Evolutionary conservation across 2,888 invertebrate species (phyloP).

Genomic region (Eupithecia pulchellata): DNA sequence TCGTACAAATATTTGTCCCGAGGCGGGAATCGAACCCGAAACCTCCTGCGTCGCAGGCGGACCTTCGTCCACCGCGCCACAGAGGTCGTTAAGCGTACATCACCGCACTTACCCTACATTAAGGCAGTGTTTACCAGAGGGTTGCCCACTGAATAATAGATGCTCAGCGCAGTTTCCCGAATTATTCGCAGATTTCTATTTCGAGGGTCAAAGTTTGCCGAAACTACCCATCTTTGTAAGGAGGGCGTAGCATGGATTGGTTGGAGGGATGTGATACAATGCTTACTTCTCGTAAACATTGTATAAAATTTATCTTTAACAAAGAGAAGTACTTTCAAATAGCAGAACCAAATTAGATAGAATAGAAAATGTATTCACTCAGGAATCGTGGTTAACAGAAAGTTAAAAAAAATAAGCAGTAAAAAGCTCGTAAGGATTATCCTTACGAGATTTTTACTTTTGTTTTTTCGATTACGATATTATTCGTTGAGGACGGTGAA

Average conservation of each 20-base stretch:
- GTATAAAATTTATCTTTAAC: neutral
- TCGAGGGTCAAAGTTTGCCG: slow-evolving; percentile 39
- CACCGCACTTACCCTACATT: neutral
- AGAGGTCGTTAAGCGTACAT: slow-evolving; percentile 2
- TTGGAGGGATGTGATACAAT: neutral
- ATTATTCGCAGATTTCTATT: slow-evolving; percentile 52
- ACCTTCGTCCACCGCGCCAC: too few species aligned
- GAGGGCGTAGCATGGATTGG: slow-evolving; percentile 26
- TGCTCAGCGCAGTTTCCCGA: slow-evolving; percentile 48
- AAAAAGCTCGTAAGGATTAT: neutral
- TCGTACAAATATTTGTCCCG: too few species aligned
- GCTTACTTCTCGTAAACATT: neutral
- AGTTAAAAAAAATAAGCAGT: neutral
- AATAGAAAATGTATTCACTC: neutral
- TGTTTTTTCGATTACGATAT: too few species aligned
- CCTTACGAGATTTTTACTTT: too few species aligned
- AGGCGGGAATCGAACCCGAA: too few species aligned
- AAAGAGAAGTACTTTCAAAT: neutral
- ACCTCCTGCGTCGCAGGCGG: too few species aligned
- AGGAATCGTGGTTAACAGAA: neutral
- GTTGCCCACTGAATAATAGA: slow-evolving; percentile 54
- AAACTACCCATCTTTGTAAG: slow-evolving; percentile 36
- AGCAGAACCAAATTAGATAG: neutral
- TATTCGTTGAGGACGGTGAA: too few species aligned
- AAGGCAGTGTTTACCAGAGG: slow-evolving; percentile 41